These are phyloP conservation scores for Chrysodeixis includens DNA, from an alignment of 2,888 invertebrate genomes.

Conservation along the genomic window DNA sequence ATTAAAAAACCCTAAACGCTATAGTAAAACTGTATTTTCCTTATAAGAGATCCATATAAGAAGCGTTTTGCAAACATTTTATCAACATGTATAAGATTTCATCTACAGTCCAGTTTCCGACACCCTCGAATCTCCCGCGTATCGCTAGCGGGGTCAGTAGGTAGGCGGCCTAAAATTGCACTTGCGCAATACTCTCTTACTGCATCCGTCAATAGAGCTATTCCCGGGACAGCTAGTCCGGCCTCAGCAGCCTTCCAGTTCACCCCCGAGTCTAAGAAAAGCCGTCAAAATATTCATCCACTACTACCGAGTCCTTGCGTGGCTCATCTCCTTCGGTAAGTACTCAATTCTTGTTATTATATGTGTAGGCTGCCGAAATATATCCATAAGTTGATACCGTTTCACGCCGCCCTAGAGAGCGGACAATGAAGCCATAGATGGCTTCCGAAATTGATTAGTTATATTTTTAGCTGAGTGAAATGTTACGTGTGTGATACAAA, in stretches of 20 bases:
- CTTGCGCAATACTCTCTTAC: conserved; percentile 34
- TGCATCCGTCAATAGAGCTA: conserved; percentile 37
- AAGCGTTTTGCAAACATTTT: no score
- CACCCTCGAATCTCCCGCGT: background rate
- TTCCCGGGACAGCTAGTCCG: conserved; percentile 6
- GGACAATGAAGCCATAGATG: no score
- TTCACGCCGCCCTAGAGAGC: background rate
- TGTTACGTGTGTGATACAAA: background rate
- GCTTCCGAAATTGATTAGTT: background rate
- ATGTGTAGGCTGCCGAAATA: background rate
- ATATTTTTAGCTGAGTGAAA: background rate
- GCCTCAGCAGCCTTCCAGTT: background rate
- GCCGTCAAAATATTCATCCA: conserved; percentile 6
- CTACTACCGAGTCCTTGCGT: background rate
- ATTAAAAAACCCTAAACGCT: no score
- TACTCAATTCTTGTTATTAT: background rate
- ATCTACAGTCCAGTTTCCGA: no score
- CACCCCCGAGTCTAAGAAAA: background rate
- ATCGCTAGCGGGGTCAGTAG: conserved; percentile 7
- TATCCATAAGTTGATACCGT: background rate
- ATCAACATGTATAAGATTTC: background rate
- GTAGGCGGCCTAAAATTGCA: conserved; percentile 28
- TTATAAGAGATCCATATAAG: no score
- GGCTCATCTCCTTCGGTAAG: background rate
- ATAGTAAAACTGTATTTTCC: no score